Evolutionary conservation across 2,888 invertebrate species (phyloP), one percentile per base, ranked within the genome.

Genomic region (Microchrysa polita): DNA sequence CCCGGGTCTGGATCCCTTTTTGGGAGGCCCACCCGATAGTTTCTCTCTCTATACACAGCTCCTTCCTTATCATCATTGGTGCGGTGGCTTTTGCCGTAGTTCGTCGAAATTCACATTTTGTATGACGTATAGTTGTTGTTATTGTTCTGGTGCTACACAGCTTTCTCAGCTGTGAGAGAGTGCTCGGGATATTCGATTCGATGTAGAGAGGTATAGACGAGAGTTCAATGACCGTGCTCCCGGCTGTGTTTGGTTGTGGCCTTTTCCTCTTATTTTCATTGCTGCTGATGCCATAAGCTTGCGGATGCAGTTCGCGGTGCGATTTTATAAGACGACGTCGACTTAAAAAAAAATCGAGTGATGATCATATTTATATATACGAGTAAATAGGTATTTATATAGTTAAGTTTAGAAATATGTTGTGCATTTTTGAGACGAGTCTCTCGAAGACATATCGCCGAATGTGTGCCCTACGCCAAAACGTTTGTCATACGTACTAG

Each of bases 221-320:
- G 27, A 57, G 72, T 72, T 72, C 72, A 72, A 60, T 72, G 72
- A 72, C 72, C 72, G 59, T 34, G 53, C 44, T 34, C 48, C 44
- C n/a, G 40, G 65, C 65, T 69, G 42, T 69, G 42, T 34, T 34
- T 7, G 27, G 27, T 34, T 34, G 59, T 55, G 53, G 72, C 59
- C 60, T 72, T 48, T 34, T 60, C 60, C 72, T 72, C 60, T 72
- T 72, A 72, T 59, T 60, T 72, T 72, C 60, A 59, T 22, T 72
- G 59, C 23, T n/a, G n/a, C n/a, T n/a, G n/a, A n/a, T n/a, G n/a
- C n/a, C n/a, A n/a, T n/a, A 72, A 72, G 72, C 72, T 34, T 72
- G 18, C n/a, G n/a, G 60, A 44, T 72, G 44, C 72, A 72, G 72
- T 44, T 42, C 40, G n/a, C n/a, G 10, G 65, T 65, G 48, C 65